Percentiles rank a stretch among this genome's conserved stretches.
Conservation (phyloP, 1,140 invertebrate species). For the Dryas iulia region DNA sequence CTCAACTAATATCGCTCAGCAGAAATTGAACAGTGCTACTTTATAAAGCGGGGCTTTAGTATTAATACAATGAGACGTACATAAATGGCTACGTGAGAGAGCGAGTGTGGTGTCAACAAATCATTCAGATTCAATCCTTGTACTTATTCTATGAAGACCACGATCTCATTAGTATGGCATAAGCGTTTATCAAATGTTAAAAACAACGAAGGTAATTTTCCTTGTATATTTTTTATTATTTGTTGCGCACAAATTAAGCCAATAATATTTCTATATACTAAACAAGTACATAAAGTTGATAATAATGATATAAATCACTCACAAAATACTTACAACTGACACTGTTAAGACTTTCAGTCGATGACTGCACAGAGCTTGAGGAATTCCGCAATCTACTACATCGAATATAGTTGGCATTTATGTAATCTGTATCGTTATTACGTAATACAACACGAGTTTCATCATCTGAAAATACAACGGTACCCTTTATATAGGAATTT, state of each 20-base stretch:
- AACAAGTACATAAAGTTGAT: background rate
- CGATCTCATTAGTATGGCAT: conserved; percentile 35
- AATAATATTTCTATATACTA: background rate
- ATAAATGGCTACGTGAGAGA: conserved; percentile 22
- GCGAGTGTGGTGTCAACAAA: conserved; percentile 9
- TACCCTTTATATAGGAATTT: no score
- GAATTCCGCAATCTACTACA: conserved; percentile 43
- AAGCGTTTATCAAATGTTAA: conserved; percentile 22
- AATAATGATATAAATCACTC: background rate
- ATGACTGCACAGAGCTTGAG: conserved; percentile 78
- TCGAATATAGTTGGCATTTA: conserved; percentile 98
- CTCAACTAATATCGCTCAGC: no score
- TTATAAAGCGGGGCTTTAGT: conserved; percentile 14
- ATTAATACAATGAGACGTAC: conserved; percentile 17
- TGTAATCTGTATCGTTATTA: conserved; percentile 95
- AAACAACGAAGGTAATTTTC: conserved; percentile 36
- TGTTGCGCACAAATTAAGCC: background rate
- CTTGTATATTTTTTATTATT: conserved; percentile 15
- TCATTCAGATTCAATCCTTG: conserved; percentile 27
- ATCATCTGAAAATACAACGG: conserved; percentile 83
- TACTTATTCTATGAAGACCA: conserved; percentile 22
- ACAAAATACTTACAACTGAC: conserved; percentile 52
- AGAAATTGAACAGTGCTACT: no score
- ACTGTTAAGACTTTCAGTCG: conserved; percentile 61
- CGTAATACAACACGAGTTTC: conserved; percentile 95